Evolutionary conservation across 2,113 vertebrate species (phyloP).

Genomic region (Noctilio leporinus): DNA sequence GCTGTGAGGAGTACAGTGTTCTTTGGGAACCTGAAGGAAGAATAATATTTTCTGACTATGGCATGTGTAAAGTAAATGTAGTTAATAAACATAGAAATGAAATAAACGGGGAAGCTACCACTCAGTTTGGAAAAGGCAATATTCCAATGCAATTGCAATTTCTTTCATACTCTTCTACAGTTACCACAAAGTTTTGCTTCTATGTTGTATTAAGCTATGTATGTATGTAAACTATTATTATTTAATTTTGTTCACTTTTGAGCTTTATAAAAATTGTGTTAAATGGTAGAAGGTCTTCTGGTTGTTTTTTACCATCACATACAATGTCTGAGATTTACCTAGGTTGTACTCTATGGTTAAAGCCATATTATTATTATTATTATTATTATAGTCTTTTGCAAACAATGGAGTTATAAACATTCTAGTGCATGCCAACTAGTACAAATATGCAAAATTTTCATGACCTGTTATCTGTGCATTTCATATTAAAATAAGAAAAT

Average conservation of each 20-base stretch:
- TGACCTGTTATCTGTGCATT: not conserved
- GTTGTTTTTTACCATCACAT: not conserved
- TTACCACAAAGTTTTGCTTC: not conserved
- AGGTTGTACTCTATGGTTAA: not conserved
- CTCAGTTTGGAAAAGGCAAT: not conserved
- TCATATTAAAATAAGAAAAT: not conserved
- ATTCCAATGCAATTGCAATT: not conserved
- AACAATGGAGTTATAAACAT: not conserved
- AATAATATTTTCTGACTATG: not conserved
- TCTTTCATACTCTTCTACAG: not conserved
- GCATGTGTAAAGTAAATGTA: not conserved
- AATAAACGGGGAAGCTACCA: not conserved
- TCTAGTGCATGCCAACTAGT: not conserved
- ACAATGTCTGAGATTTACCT: not conserved
- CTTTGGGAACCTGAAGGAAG: not conserved
- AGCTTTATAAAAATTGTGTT: not conserved
- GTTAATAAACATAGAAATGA: not conserved
- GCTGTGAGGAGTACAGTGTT: not conserved
- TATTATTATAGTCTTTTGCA: not conserved
- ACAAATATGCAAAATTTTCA: not conserved
- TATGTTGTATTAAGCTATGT: not conserved
- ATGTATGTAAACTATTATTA: not conserved
- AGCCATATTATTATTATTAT: not conserved
- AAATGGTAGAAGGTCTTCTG: not conserved
- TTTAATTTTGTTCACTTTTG: not conserved